Conservation (phyloP, 2,113 vertebrate genomes). For the Stigmatopora argus region DNA sequence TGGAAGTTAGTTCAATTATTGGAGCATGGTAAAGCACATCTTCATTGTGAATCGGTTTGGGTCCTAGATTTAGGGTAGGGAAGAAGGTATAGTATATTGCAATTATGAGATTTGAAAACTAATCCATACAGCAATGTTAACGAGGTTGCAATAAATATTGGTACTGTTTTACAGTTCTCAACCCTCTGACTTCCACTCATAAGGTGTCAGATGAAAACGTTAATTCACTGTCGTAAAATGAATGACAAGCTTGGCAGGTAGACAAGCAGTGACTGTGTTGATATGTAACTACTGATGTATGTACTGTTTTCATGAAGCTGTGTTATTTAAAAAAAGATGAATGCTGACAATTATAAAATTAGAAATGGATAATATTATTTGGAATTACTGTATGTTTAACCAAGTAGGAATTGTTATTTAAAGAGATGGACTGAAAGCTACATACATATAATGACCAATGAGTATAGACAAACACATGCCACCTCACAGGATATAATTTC, state of each 20-base stretch:
- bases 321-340: not conserved
- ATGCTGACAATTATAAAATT: not conserved
- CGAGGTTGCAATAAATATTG: not conserved
- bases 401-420: not conserved
- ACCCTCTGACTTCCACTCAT: slow-evolving; percentile 2
- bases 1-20: not conserved
- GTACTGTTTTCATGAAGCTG: not conserved
- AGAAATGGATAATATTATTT: not conserved
- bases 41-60: not conserved
- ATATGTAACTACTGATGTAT: not conserved
- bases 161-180: not conserved
- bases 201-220: not conserved
- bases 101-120: not conserved
- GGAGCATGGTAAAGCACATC: not conserved
- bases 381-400: not conserved
- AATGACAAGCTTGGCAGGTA: not conserved
- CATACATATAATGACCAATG: not conserved
- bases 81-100: too few relatives aligned
- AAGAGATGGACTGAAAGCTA: not conserved
- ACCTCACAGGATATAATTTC: not conserved
- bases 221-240: not conserved
- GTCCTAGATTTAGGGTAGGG: not conserved
- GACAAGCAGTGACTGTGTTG: not conserved
- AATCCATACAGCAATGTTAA: not conserved
- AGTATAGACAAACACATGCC: not conserved